These are phyloP conservation scores for Hylia prasina DNA, from an alignment of 2,113 vertebrate species.

Conservation along the genomic window DNA sequence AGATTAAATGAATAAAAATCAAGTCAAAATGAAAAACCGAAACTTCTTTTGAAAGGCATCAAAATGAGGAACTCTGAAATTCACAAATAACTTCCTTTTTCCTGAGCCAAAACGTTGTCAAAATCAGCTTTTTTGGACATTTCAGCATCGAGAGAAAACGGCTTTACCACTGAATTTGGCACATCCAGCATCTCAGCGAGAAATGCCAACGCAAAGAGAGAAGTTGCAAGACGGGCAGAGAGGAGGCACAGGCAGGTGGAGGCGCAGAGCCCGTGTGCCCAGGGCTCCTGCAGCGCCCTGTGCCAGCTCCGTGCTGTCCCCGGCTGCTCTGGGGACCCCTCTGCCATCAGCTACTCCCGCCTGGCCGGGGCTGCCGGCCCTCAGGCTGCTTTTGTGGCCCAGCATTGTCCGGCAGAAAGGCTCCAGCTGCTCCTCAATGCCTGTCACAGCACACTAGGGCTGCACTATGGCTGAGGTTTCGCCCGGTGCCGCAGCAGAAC, in stretches of 20 bases:
- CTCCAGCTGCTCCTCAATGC: not conserved
- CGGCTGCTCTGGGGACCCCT: not conserved
- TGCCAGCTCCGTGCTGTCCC: not conserved
- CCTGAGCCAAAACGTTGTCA: not conserved
- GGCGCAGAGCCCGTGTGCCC: not conserved
- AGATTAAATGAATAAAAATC: not conserved
- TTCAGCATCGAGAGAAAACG: not conserved
- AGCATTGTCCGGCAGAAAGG: conserved; percentile 20
- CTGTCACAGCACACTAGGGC: conserved; percentile 6
- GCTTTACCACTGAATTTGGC: not conserved
- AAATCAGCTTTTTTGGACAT: not conserved
- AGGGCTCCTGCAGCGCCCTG: rapidly evolving
- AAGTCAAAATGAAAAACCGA: not conserved
- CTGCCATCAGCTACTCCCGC: conserved; percentile 16
- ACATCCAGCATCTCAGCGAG: not conserved
- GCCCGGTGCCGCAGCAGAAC: not conserved
- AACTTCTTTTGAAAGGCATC: not conserved
- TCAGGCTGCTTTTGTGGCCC: conserved; percentile 26
- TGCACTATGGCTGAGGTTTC: not conserved
- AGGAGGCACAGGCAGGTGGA: not conserved
- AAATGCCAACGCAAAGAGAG: not conserved
- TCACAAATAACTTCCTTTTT: not conserved
- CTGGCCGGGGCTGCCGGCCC: not conserved
- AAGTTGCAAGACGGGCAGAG: not conserved
- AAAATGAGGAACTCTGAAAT: not conserved